Evolutionary conservation across 2,797 vertebrate genomes (phyloP).

Genomic region (Phaenicophaeus curvirostris): DNA sequence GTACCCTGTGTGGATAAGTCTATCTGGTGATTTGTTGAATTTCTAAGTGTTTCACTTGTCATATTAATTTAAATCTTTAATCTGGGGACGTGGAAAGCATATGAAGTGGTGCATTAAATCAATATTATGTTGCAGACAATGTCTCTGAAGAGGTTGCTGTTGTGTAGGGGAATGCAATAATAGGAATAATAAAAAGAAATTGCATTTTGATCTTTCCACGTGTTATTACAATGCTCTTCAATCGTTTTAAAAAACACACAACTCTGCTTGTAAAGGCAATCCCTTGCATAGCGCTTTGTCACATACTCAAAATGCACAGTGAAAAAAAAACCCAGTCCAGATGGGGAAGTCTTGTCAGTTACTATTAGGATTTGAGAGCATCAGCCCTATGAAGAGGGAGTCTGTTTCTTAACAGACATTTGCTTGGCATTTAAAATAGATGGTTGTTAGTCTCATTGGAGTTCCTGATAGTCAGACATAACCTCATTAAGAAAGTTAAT

Average conservation of each 20-base stretch:
- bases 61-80: constrained; percentile 75
- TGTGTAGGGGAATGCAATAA: constrained; percentile 52
- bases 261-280: constrained; percentile 24
- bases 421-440: constrained; percentile 46
- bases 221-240: constrained; percentile 6
- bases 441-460: constrained; percentile 14
- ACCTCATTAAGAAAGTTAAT: constrained; percentile 34
- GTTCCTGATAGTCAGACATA: constrained; percentile 43
- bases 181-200: constrained; percentile 60
- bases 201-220: constrained; percentile 52
- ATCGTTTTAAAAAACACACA: neutral
- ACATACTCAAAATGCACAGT: constrained; percentile 12
- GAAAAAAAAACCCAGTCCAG: neutral
- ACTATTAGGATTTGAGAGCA: neutral
- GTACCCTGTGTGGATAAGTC: neutral
- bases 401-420: neutral
- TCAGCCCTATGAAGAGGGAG: neutral
- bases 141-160: constrained; percentile 45
- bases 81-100: constrained; percentile 43
- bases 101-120: constrained; percentile 53
- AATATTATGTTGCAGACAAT: constrained; percentile 50
- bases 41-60: constrained; percentile 54
- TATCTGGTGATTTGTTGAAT: constrained; percentile 47
- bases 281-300: neutral
- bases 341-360: constrained; percentile 14